Percentiles rank a stretch among this genome's conserved stretches.
phyloP scores from a whole-genome alignment of 2,797 vertebrate species.

The Smutsia gigantea region DNA sequence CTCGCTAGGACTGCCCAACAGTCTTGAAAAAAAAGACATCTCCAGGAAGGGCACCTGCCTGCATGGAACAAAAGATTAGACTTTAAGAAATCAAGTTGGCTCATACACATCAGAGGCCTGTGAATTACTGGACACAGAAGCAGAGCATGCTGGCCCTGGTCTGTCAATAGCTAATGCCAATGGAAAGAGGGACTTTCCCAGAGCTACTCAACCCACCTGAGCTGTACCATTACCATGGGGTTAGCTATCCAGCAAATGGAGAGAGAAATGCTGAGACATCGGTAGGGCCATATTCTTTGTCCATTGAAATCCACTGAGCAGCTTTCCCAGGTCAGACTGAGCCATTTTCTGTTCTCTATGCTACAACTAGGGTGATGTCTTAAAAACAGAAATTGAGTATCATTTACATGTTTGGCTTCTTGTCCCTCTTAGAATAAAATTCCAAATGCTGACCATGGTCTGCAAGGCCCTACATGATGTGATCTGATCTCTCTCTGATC shows the following conservation, averaged over 20 bases:
- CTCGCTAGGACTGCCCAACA: not conserved
- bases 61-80: not conserved
- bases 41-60: slow-evolving; percentile 2
- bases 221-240: not conserved
- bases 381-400: not conserved
- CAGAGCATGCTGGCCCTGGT: not conserved
- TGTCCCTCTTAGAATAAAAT: not conserved
- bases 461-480: not conserved
- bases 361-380: not conserved
- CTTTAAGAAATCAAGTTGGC: not conserved
- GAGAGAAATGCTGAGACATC: not conserved
- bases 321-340: not conserved
- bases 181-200: not conserved
- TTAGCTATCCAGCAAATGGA: not conserved
- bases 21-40: not conserved
- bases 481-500: not conserved
- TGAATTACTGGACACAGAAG: not conserved
- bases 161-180: not conserved
- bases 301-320: not conserved
- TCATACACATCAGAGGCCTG: not conserved
- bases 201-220: not conserved
- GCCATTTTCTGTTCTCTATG: not conserved
- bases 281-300: not conserved
- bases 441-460: not conserved
- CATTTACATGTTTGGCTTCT: not conserved